Evolutionary conservation across 2,113 vertebrate species (phyloP), one percentile per base, ranked within the genome.

Genomic region (Lamprotornis superbus): DNA sequence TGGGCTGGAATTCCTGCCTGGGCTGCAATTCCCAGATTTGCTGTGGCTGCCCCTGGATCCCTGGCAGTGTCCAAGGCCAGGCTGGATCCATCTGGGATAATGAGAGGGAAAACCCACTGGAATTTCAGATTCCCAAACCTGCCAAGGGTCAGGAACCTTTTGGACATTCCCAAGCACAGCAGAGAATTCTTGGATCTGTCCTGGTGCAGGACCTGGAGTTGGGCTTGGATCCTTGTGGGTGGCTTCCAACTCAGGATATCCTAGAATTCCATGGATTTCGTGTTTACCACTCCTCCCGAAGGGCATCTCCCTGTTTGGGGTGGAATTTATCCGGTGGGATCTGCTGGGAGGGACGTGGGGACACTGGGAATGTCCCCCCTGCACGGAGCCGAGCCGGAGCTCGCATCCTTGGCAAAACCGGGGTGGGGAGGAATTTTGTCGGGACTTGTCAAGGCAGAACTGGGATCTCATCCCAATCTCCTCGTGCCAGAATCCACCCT

Each of bases 81-180:
- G 52, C 3, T 76, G 83, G 64, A 79, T 0, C 28, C 0, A 0
- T 2, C 10, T n/a, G 49, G 56, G 49, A 11, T 0, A 2, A 6
- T 9, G 12, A 30, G 0, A 42, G 13, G 40, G 39, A 40, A 40
- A 40, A 40, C 39, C 39, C 39, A 40, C 39, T 42, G 52, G 76
- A 65, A 57, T 88, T 57, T 5, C 27, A 23, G 9, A 65, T 35
- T 46, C 31, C 31, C 25, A 40, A 22, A 22, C 16, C 24, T 35
- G 7, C 5, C 30, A 35, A 30, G 12, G 16, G 11, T 42, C n/a
- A 24, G 25, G 83, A 65, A 25, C 4, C 0, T 0, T 19, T 88
- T 35, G 50, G 42, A 9, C 20, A 7, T 6, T 35, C 23, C 69
- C 21, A 31, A 20, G 24, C 8, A 25, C 6, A 1, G 5, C 14